phyloP scores from a whole-genome alignment of 53 echinoderm and acorn worm genomes.

The Paelopatides confundens region DNA sequence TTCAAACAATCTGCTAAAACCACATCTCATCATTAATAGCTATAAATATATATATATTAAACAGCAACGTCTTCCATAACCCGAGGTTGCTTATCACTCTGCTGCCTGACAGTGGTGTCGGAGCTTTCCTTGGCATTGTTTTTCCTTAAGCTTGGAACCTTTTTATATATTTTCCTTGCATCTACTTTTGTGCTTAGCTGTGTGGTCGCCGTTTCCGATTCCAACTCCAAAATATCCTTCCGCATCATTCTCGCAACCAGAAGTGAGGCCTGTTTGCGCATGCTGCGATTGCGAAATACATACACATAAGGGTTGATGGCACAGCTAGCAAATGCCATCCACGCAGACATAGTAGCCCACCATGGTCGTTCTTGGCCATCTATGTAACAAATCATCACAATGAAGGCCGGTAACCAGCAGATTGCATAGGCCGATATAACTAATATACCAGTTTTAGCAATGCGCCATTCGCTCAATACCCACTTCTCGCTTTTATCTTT shows the following conservation, averaged over 20 bases:
- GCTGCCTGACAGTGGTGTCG: too few species aligned
- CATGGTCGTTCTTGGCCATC: conserved; percentile 23
- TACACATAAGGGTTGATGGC: conserved; percentile 92
- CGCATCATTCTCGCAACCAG: conserved; percentile 43
- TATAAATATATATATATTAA: too few species aligned
- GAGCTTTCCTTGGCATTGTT: not conserved
- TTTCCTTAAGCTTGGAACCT: conserved; percentile 16
- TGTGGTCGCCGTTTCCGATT: conserved; percentile 2
- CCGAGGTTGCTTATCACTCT: too few species aligned
- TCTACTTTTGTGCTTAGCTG: not conserved
- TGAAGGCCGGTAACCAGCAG: conserved; percentile 86
- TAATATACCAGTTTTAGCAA: conserved; percentile 79
- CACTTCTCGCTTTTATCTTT: conserved; percentile 33
- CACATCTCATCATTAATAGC: too few species aligned
- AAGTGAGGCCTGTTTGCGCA: conserved; percentile 75
- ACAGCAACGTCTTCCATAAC: too few species aligned
- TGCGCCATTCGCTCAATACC: conserved; percentile 75
- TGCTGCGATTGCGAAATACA: conserved; percentile 84
- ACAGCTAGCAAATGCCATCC: conserved; percentile 82
- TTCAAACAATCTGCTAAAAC: too few species aligned
- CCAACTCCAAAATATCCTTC: not conserved
- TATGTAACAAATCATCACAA: conserved; percentile 75
- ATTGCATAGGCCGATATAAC: conserved; percentile 79
- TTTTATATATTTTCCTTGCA: not conserved
- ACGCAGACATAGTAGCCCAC: conserved; percentile 78